Evolutionary conservation across 2,797 vertebrate species (phyloP).

Genomic region (Furcifer pardalis): DNA sequence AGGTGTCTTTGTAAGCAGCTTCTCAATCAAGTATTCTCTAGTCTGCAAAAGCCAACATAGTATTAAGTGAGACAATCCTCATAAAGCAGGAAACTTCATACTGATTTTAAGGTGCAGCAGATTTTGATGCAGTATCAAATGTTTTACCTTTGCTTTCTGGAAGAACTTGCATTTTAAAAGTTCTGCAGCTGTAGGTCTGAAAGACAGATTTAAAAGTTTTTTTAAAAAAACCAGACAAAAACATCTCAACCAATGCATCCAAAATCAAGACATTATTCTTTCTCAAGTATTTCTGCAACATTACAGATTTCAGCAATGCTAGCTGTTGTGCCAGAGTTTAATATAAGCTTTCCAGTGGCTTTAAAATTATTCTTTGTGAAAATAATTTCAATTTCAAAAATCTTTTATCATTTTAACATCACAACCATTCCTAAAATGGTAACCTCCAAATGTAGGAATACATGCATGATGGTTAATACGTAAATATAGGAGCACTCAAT

Average conservation of each 20-base stretch:
- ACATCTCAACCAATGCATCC: conserved; percentile 66
- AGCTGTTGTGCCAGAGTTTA: conserved; percentile 52
- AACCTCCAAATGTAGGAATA: neutral
- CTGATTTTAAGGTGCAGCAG: conserved; percentile 71
- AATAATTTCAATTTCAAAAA: neutral
- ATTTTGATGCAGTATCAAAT: conserved; percentile 70
- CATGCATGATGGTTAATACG: neutral
- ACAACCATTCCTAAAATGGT: neutral
- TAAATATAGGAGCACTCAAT: neutral
- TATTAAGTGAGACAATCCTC: conserved; percentile 57
- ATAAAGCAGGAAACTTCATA: conserved; percentile 49
- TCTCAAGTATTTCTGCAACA: conserved; percentile 58
- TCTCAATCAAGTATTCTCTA: conserved; percentile 96
- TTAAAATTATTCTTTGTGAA: conserved; percentile 17
- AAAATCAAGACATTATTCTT: conserved; percentile 65
- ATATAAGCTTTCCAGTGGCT: conserved; percentile 21
- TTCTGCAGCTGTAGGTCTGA: conserved; percentile 96
- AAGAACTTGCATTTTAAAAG: conserved; percentile 99
- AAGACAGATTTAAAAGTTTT: conserved; percentile 80
- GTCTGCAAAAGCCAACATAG: conserved; percentile 83
- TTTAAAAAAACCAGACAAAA: conserved; percentile 77
- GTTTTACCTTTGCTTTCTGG: conserved; percentile 98
- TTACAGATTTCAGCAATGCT: conserved; percentile 9
- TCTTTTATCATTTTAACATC: neutral
- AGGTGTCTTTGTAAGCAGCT: conserved; percentile 91